Percentiles rank a stretch among this genome's conserved stretches.
These are phyloP conservation scores for Darevskia nairensis DNA, from an alignment of 2,797 vertebrate genomes.

Conservation along the genomic window DNA sequence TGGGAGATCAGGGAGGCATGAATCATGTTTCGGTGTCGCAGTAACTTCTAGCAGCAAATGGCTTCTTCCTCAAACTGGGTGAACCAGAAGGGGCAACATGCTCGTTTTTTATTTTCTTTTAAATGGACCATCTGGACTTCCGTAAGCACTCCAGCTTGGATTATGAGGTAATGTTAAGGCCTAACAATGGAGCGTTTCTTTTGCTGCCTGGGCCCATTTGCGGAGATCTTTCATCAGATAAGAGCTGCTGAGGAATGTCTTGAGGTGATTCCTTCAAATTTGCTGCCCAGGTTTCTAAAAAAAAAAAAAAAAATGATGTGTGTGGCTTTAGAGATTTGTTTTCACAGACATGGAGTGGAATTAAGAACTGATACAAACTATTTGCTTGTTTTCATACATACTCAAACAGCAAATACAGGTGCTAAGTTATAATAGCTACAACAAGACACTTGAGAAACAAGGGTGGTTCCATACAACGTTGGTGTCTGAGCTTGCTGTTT, in stretches of 20 bases:
- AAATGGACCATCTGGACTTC: conserved; percentile 69
- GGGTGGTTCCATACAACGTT: too few species aligned
- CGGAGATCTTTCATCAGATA: conserved; percentile 71
- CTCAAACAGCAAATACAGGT: too few species aligned
- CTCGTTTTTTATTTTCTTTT: conserved; percentile 64
- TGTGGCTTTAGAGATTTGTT: neutral
- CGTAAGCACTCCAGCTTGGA: conserved; percentile 66
- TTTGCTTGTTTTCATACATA: neutral
- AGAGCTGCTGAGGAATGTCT: conserved; percentile 30
- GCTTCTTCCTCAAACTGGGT: conserved; percentile 66
- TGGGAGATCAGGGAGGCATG: conserved; percentile 35
- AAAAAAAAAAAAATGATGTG: too few species aligned
- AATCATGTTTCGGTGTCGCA: conserved; percentile 65
- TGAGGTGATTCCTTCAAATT: conserved; percentile 13
- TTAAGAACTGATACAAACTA: neutral
- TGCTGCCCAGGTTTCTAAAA: conserved; percentile 15
- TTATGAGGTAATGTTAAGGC: conserved; percentile 76
- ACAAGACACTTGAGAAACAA: too few species aligned
- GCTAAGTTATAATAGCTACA: too few species aligned
- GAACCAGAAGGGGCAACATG: conserved; percentile 50
- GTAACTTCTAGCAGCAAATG: neutral
- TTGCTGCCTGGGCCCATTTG: conserved; percentile 21
- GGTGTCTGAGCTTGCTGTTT: too few species aligned
- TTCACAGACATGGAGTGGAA: neutral
- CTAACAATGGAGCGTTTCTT: conserved; percentile 79